Conservation (phyloP, 2,888 invertebrate species). For the Epirrita christyi region DNA sequence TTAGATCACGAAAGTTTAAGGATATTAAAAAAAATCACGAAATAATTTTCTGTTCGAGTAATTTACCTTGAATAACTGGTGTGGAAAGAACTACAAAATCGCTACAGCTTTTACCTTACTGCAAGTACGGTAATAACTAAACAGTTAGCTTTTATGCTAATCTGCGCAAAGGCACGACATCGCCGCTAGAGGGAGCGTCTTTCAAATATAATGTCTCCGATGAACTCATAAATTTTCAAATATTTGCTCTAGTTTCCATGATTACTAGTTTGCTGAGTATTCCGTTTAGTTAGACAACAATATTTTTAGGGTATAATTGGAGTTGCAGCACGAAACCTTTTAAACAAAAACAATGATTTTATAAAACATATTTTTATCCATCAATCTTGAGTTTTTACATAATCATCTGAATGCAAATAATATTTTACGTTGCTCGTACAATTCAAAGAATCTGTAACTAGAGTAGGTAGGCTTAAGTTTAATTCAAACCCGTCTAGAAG, state of each 20-base stretch:
- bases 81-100: slow-evolving; percentile 34
- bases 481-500: slow-evolving; percentile 44
- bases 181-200: slow-evolving; percentile 37
- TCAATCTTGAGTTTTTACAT: too few species aligned
- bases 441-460: slow-evolving; percentile 2
- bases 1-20: too few species aligned
- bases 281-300: slow-evolving; percentile 11
- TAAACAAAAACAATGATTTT: too few species aligned
- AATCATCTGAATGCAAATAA: too few species aligned
- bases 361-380: too few species aligned
- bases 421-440: neutral
- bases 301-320: slow-evolving; percentile 2
- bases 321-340: too few species aligned
- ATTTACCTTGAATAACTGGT: neutral
- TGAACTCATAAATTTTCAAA: slow-evolving; percentile 44
- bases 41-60: neutral
- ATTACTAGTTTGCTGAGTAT: slow-evolving; percentile 31
- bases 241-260: slow-evolving; percentile 40
- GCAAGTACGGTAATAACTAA: slow-evolving; percentile 55
- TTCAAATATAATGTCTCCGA: slow-evolving; percentile 46
- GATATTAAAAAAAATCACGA: neutral
- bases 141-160: slow-evolving; percentile 77
- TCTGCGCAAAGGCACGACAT: slow-evolving; percentile 71
- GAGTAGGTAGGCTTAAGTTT: slow-evolving; percentile 24
- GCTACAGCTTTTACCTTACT: slow-evolving; percentile 47